Conservation (phyloP, 2,113 vertebrate species). For the Pteropus alecto region DNA sequence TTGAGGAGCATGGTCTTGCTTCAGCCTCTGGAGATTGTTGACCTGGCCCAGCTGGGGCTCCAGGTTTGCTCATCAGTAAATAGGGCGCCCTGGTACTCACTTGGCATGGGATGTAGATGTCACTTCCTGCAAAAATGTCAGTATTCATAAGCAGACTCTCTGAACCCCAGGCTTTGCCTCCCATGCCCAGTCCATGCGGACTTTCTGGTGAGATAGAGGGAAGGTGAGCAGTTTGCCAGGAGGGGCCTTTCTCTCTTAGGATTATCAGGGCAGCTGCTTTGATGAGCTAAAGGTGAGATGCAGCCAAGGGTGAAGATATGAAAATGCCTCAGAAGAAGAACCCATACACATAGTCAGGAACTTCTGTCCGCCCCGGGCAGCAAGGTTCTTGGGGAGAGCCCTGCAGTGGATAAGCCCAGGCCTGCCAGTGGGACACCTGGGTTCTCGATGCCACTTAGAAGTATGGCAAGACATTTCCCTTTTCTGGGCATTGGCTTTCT, state of each 20-base stretch:
- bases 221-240: not conserved
- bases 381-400: not conserved
- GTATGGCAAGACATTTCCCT: not conserved
- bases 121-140: not conserved
- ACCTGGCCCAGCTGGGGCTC: not conserved
- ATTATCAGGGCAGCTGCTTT: not conserved
- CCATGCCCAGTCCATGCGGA: rapidly evolving
- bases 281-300: not conserved
- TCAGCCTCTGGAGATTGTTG: not conserved
- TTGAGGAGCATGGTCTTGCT: not conserved
- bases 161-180: not conserved
- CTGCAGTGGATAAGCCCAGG: not conserved
- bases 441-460: not conserved
- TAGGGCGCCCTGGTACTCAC: not conserved
- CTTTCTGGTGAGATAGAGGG: not conserved
- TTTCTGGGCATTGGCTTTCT: not conserved
- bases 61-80: not conserved
- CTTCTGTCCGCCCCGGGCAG: rapidly evolving
- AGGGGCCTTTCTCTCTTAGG: not conserved
- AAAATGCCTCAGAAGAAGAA: not conserved
- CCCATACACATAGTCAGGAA: rapidly evolving
- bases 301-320: not conserved
- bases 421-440: not conserved
- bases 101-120: not conserved
- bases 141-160: not conserved